These are phyloP conservation scores for Onthophagus taurus DNA, from an alignment of 1,140 invertebrate genomes.

Conservation along the genomic window DNA sequence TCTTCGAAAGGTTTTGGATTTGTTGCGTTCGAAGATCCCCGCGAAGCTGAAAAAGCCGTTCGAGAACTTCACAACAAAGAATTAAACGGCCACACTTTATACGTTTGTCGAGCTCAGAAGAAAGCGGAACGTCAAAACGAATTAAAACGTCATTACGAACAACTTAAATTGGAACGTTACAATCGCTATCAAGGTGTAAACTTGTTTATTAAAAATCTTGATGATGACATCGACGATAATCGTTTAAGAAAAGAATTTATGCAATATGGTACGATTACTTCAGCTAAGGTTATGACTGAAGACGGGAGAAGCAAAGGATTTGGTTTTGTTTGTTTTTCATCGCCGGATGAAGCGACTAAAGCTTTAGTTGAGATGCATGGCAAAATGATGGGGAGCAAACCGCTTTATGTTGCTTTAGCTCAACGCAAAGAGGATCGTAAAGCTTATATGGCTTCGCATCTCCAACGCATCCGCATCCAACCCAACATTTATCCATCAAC, in stretches of 20 bases:
- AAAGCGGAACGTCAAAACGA: constrained; percentile 96
- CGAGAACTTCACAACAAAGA: constrained; percentile 85
- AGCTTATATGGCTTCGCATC: constrained; percentile 57
- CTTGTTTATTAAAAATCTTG: constrained; percentile 67
- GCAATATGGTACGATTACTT: constrained; percentile 58
- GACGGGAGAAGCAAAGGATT: constrained; percentile 54
- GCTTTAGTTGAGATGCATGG: constrained; percentile 69
- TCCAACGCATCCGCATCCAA: constrained; percentile 48
- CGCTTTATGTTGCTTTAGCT: constrained; percentile 63
- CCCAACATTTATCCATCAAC: constrained; percentile 23
- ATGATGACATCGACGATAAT: constrained; percentile 58
- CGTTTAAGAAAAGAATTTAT: constrained; percentile 55
- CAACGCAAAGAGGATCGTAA: constrained; percentile 65
- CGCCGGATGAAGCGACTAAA: constrained; percentile 64
- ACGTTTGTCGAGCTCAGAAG: constrained; percentile 96
- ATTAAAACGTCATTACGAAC: constrained; percentile 90
- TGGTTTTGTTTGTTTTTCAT: constrained; percentile 67
- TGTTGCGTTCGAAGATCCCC: constrained; percentile 94
- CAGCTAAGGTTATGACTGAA: constrained; percentile 54
- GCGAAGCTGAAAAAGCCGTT: constrained; percentile 87
- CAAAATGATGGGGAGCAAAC: constrained; percentile 57
- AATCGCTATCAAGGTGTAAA: constrained; percentile 78
- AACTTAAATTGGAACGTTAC: constrained; percentile 86
- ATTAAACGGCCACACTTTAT: constrained; percentile 67
- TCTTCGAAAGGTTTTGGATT: constrained; percentile 97